A percentile compares a stretch with the other conserved stretches of the same genome.
Evolutionary conservation across 2,113 vertebrate species (phyloP).

Genomic region (Entomyzon cyanotis): DNA sequence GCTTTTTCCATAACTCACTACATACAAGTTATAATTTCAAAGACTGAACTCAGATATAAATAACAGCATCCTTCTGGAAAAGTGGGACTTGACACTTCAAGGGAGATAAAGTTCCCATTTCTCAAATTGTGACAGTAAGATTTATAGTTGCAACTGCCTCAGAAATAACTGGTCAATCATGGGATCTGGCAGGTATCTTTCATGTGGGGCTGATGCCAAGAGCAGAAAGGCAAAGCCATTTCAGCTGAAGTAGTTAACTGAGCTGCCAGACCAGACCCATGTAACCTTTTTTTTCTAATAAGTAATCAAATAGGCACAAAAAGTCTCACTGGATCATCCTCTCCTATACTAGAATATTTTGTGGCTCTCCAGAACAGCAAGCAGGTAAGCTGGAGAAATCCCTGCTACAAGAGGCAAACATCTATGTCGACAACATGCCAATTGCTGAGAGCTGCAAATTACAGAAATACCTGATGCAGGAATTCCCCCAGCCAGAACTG

Average conservation of each 20-base stretch:
- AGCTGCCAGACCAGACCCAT: not conserved
- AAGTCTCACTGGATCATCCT: not conserved
- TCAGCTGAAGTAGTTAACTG: not conserved
- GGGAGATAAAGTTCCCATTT: not conserved
- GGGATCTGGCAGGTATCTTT: not conserved
- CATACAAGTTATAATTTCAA: not conserved
- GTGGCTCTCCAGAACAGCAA: not conserved
- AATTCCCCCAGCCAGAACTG: not conserved
- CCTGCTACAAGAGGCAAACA: not conserved
- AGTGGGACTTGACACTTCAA: not conserved
- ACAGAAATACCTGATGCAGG: not conserved
- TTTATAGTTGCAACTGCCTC: not conserved
- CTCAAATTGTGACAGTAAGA: not conserved
- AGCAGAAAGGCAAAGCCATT: not conserved
- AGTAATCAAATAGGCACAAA: not conserved
- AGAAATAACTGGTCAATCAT: not conserved
- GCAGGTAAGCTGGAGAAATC: not conserved
- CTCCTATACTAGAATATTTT: not conserved
- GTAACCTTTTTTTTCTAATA: not conserved
- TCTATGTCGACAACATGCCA: not conserved
- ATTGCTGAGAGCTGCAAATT: not conserved
- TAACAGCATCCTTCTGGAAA: not conserved
- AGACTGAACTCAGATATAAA: not conserved
- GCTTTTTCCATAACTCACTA: not conserved
- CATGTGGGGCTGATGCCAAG: not conserved